Evolutionary conservation across 2,113 vertebrate genomes (phyloP), one percentile per base, ranked within the genome.

Genomic region (Syrrhaptes paradoxus): DNA sequence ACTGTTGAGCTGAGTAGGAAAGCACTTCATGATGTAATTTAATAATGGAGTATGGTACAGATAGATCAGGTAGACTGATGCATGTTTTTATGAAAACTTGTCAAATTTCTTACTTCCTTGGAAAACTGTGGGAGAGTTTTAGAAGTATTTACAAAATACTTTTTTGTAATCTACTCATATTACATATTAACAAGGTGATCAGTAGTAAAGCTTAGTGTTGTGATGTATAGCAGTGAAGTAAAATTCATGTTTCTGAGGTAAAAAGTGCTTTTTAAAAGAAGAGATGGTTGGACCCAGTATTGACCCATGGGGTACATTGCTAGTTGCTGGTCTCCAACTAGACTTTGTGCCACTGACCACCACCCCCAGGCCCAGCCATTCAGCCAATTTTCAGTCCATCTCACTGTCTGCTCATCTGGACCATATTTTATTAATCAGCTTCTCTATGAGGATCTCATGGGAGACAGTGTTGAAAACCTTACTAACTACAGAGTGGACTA

Each of bases 341-440:
- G n/a, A 49, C 21, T 75, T 79, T 3, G 3, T 63, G 21, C 12
- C 12, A 41, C 45, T 38, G 34, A 57, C 11, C 7, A 26, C 19
- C 13, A 48, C 4, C 3, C 17, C 14, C 1, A 2, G 45, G 13
- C 52, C 15, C 0, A 0, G 13, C 13, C 11, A 15, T 49, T 49
- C 38, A 26, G 9, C 7, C 32, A 20, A 26, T 38, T 74, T 85
- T 85, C 41, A 41, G 41, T 41, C 41, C 41, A 41, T 41, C 41
- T 41, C 41, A 41, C 41, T 41, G 13, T 41, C 41, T 41, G 41
- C 41, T 41, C 41, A 41, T 41, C 41, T 13, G 13, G 41, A 41
- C 41, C 41, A 41, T 41, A 41, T 11, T 41, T 41, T 41, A 41
- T 41, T 41, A 41, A 41, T 41, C 41, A 41, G 41, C 41, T 41